Base-by-base conservation (phyloP, 92 coral and sea anemone genomes). In the Siderastrea radians region DNA sequence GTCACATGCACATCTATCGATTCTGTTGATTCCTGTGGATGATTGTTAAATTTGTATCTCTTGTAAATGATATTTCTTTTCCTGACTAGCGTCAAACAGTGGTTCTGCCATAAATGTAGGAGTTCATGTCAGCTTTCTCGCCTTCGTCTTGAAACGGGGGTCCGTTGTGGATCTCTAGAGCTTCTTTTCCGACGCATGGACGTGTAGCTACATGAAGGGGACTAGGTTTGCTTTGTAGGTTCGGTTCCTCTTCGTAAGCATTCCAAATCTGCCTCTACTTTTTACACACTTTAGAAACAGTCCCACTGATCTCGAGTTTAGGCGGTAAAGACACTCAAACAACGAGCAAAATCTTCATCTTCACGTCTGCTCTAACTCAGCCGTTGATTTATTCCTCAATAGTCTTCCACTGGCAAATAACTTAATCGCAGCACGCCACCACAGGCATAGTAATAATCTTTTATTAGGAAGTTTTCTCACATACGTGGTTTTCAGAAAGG, bases 51-150 rank as follows among this genome's bases (percentile, higher is more conserved):
- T 79, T 75, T 60, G 70, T 63, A 76, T 76, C 68, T 55, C 65
- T 76, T 26, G 81, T 76, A 44, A 44, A 87, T 89, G n/a, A 93
- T 68, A 66, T 90, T 93, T 6, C 77, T 90, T 82, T 91, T 90
- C 70, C 91, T 89, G 53, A 84, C 54, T 26, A 26, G 38, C 38
- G 38, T 26, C 38, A 26, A 26, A 26, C 91, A 90, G 68, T 93
- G 81, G 2, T 64, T 76, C 70, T 86, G 72, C 93, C 93, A 85
- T 64, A 85, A 77, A 52, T 86, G 84, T 13, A 93, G 88, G 52
- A 87, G 3, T 80, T 78, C 4, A 86, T 84, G 80, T 87, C 67
- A 17, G 74, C 54, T 77, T 86, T 94, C 68, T 93, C 92, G 19
- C 50, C 93, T 49, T 93, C 91, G 47, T 49, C 76, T 63, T 51